Conservation (phyloP, 1,140 invertebrate genomes). For the Drosophila ananassae region DNA sequence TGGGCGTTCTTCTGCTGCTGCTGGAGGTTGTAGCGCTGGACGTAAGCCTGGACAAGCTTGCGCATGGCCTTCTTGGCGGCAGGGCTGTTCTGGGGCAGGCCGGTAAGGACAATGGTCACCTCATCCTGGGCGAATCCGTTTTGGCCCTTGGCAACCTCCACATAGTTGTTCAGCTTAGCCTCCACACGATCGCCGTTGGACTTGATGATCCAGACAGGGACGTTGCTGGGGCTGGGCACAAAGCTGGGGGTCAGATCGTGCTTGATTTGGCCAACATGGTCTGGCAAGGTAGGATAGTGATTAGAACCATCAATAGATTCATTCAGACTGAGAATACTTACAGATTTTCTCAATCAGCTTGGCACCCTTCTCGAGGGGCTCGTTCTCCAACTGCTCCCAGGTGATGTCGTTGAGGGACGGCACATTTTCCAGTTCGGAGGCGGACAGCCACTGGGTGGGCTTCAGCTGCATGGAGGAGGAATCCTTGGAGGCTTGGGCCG, state of each 20-base stretch:
- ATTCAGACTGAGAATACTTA: conserved; percentile 25
- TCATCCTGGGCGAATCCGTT: conserved; percentile 70
- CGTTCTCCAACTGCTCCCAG: conserved; percentile 68
- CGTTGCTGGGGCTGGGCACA: conserved; percentile 74
- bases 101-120: conserved; percentile 76
- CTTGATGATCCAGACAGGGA: conserved; percentile 72
- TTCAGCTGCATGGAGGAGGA: conserved; percentile 46
- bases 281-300: conserved; percentile 8
- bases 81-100: conserved; percentile 59
- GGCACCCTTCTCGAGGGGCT: conserved; percentile 67
- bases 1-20: conserved; percentile 60
- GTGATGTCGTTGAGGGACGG: conserved; percentile 72
- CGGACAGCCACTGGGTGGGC: conserved; percentile 65
- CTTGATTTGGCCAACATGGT: conserved; percentile 71
- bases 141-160: conserved; percentile 52
- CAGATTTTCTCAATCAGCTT: conserved; percentile 65
- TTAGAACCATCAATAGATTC: not conserved
- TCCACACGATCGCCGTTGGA: conserved; percentile 65
- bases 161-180: conserved; percentile 71
- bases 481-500: conserved; percentile 56
- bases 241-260: conserved; percentile 68
- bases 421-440: conserved; percentile 61
- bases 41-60: conserved; percentile 66
- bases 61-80: conserved; percentile 62
- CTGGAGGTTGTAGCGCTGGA: conserved; percentile 70